Conservation (phyloP, 2,113 vertebrate species). For the Notothenia coriiceps region DNA sequence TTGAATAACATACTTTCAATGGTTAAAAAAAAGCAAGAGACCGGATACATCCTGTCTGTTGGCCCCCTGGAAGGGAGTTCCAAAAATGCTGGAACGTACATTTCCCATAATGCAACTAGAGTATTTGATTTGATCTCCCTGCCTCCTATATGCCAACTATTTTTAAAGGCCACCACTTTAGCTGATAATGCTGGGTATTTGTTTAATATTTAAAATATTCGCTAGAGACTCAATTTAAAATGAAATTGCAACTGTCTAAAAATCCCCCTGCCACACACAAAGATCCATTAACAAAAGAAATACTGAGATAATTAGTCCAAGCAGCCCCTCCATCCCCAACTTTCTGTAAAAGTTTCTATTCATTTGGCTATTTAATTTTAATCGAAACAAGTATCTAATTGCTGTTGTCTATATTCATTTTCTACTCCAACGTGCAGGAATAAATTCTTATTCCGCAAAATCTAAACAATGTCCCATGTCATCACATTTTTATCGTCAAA, state of each 20-base stretch:
- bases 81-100: no score
- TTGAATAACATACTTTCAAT: neutral
- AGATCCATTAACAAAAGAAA: neutral
- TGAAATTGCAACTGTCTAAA: no score
- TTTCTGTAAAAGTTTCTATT: neutral
- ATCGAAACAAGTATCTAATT: neutral
- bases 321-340: rapidly evolving
- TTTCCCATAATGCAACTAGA: no score
- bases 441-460: no score
- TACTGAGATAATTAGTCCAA: neutral
- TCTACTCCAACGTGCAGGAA: neutral
- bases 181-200: no score
- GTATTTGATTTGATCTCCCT: neutral
- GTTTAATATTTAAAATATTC: no score
- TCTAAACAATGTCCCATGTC: no score
- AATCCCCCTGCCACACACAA: neutral
- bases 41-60: no score
- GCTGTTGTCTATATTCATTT: neutral
- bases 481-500: no score
- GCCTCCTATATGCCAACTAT: neutral
- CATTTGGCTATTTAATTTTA: neutral
- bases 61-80: no score
- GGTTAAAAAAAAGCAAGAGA: neutral
- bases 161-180: neutral
- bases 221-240: no score